Percentiles rank a stretch among this genome's conserved stretches.
phyloP scores from a whole-genome alignment of 1,140 invertebrate genomes.

The Thaumetopoea pityocampa region DNA sequence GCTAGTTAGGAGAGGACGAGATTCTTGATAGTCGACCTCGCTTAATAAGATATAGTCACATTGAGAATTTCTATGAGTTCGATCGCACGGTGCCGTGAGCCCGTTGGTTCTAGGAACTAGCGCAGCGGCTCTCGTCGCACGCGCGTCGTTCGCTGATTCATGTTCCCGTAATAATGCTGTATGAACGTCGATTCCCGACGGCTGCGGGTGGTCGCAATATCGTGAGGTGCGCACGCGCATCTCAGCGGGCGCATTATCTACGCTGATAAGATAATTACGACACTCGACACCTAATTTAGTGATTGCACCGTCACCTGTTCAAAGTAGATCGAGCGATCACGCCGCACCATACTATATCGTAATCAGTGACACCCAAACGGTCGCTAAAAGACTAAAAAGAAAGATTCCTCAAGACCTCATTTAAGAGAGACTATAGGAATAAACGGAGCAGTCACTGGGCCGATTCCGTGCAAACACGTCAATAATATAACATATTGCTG shows the following conservation, averaged over 20 bases:
- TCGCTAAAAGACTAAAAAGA: too few relatives aligned
- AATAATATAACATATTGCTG: too few relatives aligned
- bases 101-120: slow-evolving; percentile 21
- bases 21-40: slow-evolving; percentile 10
- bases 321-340: slow-evolving; percentile 12
- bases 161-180: slow-evolving; percentile 37
- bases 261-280: slow-evolving; percentile 44
- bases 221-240: slow-evolving; percentile 29
- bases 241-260: slow-evolving; percentile 39
- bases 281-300: slow-evolving; percentile 28
- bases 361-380: neutral
- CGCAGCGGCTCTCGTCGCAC: slow-evolving; percentile 14
- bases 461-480: too few relatives aligned
- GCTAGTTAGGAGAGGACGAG: slow-evolving; percentile 25
- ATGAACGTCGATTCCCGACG: slow-evolving; percentile 12
- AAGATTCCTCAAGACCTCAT: too few relatives aligned
- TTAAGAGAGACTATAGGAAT: too few relatives aligned
- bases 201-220: slow-evolving; percentile 39
- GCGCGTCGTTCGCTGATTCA: slow-evolving; percentile 29
- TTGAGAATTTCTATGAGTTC: slow-evolving; percentile 28
- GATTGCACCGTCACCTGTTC: slow-evolving; percentile 19
- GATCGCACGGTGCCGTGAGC: slow-evolving; percentile 14
- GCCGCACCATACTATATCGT: neutral
- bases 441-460: too few relatives aligned
- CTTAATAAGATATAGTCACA: slow-evolving; percentile 2